A percentile compares a stretch with the other conserved stretches of the same genome.
Conservation (phyloP, 2,888 invertebrate species). For the Gryllus longicercus region DNA sequence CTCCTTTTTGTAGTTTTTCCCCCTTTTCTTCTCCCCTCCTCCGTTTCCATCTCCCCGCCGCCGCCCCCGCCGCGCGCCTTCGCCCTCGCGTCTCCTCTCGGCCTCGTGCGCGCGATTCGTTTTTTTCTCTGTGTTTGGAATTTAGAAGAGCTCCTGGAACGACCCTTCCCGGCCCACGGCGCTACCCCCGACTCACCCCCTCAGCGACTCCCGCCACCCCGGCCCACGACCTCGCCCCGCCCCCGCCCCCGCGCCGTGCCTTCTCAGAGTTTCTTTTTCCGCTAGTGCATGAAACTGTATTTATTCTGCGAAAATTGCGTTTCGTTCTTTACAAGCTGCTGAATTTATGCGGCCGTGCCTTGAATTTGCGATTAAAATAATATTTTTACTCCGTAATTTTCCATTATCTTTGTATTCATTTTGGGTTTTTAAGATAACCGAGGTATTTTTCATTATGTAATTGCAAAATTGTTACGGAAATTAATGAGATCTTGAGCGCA, state of each 20-base stretch:
- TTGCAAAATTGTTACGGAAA: too few species aligned
- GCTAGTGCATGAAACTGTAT: neutral
- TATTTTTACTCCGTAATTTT: neutral
- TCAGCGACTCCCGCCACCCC: neutral
- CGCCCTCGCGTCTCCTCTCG: neutral
- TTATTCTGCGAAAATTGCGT: constrained; percentile 17
- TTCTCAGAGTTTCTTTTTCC: neutral
- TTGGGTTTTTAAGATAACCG: too few species aligned
- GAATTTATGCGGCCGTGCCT: neutral
- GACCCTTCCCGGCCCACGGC: neutral
- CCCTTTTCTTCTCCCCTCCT: neutral
- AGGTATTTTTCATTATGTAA: too few species aligned
- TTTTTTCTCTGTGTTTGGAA: constrained; percentile 10
- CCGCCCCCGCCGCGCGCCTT: neutral
- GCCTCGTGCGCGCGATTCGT: neutral
- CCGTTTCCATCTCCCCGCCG: neutral
- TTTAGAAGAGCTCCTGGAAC: constrained; percentile 10
- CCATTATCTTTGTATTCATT: too few species aligned
- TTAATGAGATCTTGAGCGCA: too few species aligned
- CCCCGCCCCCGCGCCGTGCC: neutral
- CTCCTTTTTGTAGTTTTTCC: constrained; percentile 17
- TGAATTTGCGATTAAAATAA: neutral
- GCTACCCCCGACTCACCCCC: neutral
- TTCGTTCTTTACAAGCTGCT: neutral
- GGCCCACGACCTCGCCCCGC: neutral